Percentiles rank a stretch among this genome's conserved stretches.
phyloP scores from a whole-genome alignment of 2,888 invertebrate species.

The Sarcophaga subvicina region DNA sequence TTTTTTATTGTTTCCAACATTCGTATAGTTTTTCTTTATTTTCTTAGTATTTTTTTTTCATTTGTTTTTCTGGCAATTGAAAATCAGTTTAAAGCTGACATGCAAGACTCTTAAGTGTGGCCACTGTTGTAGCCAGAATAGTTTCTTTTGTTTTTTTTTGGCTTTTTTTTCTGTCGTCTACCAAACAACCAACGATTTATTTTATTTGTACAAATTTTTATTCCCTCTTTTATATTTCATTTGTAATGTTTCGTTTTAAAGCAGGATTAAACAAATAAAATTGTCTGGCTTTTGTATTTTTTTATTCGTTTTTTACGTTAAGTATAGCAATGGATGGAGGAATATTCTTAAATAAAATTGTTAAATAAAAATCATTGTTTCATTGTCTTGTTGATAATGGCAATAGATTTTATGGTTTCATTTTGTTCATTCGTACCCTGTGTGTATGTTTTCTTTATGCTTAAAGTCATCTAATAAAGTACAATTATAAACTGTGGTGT shows the following conservation, averaged over 20 bases:
- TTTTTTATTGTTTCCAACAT: neutral
- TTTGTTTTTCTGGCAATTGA: constrained; percentile 52
- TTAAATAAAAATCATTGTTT: constrained; percentile 51
- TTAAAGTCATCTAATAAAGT: constrained; percentile 12
- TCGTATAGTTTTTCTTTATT: constrained; percentile 28
- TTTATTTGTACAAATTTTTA: constrained; percentile 13
- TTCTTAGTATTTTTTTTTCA: neutral
- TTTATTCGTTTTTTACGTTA: too few relatives aligned
- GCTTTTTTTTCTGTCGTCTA: constrained; percentile 33
- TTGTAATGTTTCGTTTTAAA: neutral
- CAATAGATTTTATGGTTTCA: constrained; percentile 34
- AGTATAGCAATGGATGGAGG: neutral
- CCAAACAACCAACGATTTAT: constrained; percentile 46
- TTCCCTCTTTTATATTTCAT: neutral
- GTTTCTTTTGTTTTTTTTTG: constrained; percentile 4
- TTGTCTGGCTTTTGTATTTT: constrained; percentile 6
- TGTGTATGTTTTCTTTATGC: neutral
- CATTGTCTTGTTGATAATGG: constrained; percentile 43
- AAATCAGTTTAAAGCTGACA: constrained; percentile 66
- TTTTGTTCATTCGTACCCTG: neutral
- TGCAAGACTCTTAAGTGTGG: constrained; percentile 66
- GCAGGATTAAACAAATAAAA: constrained; percentile 54
- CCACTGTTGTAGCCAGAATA: constrained; percentile 32
- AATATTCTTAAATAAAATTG: constrained; percentile 54
- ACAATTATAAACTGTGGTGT: neutral